These are phyloP conservation scores for Caenorhabditis panamensis DNA, from an alignment of 2,888 invertebrate genomes.

Conservation along the genomic window DNA sequence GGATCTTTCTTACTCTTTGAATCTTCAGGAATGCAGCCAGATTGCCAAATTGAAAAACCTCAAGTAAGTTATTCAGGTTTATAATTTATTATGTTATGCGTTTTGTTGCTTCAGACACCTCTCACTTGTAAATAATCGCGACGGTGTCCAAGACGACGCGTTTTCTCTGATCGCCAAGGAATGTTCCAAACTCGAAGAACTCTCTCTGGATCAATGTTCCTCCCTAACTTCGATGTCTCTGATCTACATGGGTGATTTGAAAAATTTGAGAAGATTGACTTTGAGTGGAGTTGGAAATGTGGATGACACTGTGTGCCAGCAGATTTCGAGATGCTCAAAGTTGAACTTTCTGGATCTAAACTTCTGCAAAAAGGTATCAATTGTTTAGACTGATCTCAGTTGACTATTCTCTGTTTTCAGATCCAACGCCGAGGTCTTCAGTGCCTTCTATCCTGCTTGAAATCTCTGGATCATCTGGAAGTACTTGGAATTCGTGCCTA, in stretches of 20 bases:
- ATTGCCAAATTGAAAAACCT: conserved; percentile 43
- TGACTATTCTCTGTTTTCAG: conserved; percentile 20
- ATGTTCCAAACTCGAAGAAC: conserved; percentile 31
- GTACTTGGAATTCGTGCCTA: conserved; percentile 59
- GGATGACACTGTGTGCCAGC: conserved; percentile 46
- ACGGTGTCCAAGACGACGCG: conserved; percentile 39
- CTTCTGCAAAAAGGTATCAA: conserved; percentile 42
- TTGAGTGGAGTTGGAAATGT: conserved; percentile 53
- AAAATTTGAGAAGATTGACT: conserved; percentile 30
- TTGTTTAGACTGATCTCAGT: not conserved
- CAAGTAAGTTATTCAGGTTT: conserved; percentile 15
- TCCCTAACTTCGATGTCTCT: conserved; percentile 33
- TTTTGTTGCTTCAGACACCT: conserved; percentile 15
- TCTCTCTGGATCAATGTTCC: conserved; percentile 38
- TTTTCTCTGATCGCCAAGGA: conserved; percentile 22
- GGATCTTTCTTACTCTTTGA: conserved; percentile 52
- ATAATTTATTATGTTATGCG: not conserved
- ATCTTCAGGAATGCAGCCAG: conserved; percentile 34
- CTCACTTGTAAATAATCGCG: conserved; percentile 45
- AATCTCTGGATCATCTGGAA: conserved; percentile 41
- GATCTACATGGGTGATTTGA: conserved; percentile 28
- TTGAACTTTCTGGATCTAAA: conserved; percentile 48
- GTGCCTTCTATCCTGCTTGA: conserved; percentile 43
- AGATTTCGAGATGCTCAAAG: conserved; percentile 38
- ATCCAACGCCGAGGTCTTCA: conserved; percentile 34